Evolutionary conservation across 2,888 invertebrate genomes (phyloP).

Genomic region (Andricus curvator): DNA sequence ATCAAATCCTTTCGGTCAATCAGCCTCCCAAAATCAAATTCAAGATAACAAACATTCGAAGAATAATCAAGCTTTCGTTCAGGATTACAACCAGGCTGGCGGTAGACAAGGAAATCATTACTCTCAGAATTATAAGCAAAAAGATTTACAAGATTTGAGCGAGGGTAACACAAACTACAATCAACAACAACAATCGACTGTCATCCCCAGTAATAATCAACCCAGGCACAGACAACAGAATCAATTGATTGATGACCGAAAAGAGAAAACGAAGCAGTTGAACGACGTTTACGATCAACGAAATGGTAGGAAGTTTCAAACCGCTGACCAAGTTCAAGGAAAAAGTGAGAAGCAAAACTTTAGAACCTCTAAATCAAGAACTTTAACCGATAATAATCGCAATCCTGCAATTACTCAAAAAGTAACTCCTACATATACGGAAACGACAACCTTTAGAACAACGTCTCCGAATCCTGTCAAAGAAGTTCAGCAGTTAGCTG

Average conservation of each 20-base stretch:
- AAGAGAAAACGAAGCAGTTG: conserved; percentile 57
- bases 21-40: conserved; percentile 66
- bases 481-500: conserved; percentile 87
- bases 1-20: conserved; percentile 69
- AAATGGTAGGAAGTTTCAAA: conserved; percentile 43
- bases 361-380: conserved; percentile 59
- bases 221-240: conserved; percentile 60
- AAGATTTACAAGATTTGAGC: conserved; percentile 47
- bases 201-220: conserved; percentile 59
- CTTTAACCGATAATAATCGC: conserved; percentile 58
- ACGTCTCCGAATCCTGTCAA: conserved; percentile 79
- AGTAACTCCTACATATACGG: conserved; percentile 70
- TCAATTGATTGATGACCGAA: conserved; percentile 59
- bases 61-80: conserved; percentile 57
- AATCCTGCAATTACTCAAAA: conserved; percentile 57
- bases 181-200: conserved; percentile 51
- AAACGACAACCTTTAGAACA: conserved; percentile 75
- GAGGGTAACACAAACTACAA: conserved; percentile 52
- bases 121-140: conserved; percentile 51
- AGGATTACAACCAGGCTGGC: conserved; percentile 56
- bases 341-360: conserved; percentile 60
- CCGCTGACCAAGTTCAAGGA: conserved; percentile 53
- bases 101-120: conserved; percentile 48
- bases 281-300: conserved; percentile 58
- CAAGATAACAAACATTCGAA: conserved; percentile 61